phyloP scores from a whole-genome alignment of 2,797 vertebrate genomes.

The Amniataba percoides region DNA sequence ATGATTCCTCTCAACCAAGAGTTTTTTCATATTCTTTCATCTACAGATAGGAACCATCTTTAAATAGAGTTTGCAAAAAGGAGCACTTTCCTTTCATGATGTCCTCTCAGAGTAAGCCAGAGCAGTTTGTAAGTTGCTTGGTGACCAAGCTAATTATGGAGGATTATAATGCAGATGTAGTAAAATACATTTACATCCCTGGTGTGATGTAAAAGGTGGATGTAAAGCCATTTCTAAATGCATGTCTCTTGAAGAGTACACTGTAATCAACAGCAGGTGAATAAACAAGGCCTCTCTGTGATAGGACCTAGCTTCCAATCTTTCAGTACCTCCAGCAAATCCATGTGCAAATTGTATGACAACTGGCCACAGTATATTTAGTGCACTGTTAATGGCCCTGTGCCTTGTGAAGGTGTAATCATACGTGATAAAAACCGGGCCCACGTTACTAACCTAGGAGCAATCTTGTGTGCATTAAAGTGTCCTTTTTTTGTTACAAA shows the following conservation, averaged over 20 bases:
- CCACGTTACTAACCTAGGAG: slow-evolving; percentile 94
- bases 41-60: slow-evolving; percentile 66
- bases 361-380: slow-evolving; percentile 90
- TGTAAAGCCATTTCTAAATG: slow-evolving; percentile 25
- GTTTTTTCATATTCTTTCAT: slow-evolving; percentile 62
- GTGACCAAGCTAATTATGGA: slow-evolving; percentile 38
- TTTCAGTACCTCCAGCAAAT: slow-evolving; percentile 70
- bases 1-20: slow-evolving; percentile 59
- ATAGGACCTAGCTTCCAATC: slow-evolving; percentile 31
- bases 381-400: slow-evolving; percentile 86
- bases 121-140: slow-evolving; percentile 60
- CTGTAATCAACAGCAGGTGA: slow-evolving; percentile 28
- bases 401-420: slow-evolving; percentile 92
- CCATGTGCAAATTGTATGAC: slow-evolving; percentile 85
- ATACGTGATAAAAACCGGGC: slow-evolving; percentile 91
- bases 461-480: slow-evolving; percentile 96
- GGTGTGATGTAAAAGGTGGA: slow-evolving; percentile 31
- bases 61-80: slow-evolving; percentile 73
- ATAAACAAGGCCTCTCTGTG: slow-evolving; percentile 35
- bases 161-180: slow-evolving; percentile 42
- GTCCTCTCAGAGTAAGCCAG: slow-evolving; percentile 51
- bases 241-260: slow-evolving; percentile 2
- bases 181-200: slow-evolving; percentile 16
- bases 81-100: slow-evolving; percentile 69
- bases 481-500: slow-evolving; percentile 98